Evolutionary conservation across 2,797 vertebrate species (phyloP).

Genomic region (Melanotaenia pygmaea): DNA sequence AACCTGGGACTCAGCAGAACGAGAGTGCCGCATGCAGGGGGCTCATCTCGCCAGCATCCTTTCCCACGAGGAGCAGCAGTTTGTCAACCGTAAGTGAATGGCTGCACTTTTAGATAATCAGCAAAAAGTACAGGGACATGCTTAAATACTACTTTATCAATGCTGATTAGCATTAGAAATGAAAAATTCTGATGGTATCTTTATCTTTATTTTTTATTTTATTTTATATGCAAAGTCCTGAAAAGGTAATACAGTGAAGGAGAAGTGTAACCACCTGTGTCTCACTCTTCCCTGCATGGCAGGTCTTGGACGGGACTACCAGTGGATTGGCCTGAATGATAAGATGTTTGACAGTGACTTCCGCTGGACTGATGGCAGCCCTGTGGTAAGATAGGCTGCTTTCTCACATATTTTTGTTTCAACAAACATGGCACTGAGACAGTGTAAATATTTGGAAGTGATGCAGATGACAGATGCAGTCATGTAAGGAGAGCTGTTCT

Average conservation of each 20-base stretch:
- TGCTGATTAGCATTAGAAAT: neutral
- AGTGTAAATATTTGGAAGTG: conserved; percentile 67
- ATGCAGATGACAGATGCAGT: conserved; percentile 46
- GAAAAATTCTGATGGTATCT: conserved; percentile 41
- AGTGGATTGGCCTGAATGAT: conserved; percentile 99
- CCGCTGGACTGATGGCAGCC: conserved; percentile 94
- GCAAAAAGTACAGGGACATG: neutral
- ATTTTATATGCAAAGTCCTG: conserved; percentile 29
- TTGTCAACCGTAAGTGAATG: conserved; percentile 92
- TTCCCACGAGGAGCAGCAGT: conserved; percentile 92
- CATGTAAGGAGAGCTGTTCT: conserved; percentile 46
- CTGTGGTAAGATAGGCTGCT: conserved; percentile 87
- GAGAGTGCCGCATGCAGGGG: conserved; percentile 94
- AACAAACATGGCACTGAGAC: conserved; percentile 60
- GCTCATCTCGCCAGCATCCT: conserved; percentile 93
- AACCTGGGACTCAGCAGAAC: conserved; percentile 94
- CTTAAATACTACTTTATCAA: conserved; percentile 20
- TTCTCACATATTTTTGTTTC: conserved; percentile 56
- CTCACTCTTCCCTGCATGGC: conserved; percentile 52
- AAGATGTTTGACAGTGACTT: conserved; percentile 99
- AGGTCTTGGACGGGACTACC: conserved; percentile 97
- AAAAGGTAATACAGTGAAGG: conserved; percentile 40
- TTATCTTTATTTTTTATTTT: conserved; percentile 26
- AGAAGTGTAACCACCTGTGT: conserved; percentile 43
- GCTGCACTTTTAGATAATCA: neutral